phyloP scores from a whole-genome alignment of 1,140 invertebrate genomes.

The Phthorimaea operculella region DNA sequence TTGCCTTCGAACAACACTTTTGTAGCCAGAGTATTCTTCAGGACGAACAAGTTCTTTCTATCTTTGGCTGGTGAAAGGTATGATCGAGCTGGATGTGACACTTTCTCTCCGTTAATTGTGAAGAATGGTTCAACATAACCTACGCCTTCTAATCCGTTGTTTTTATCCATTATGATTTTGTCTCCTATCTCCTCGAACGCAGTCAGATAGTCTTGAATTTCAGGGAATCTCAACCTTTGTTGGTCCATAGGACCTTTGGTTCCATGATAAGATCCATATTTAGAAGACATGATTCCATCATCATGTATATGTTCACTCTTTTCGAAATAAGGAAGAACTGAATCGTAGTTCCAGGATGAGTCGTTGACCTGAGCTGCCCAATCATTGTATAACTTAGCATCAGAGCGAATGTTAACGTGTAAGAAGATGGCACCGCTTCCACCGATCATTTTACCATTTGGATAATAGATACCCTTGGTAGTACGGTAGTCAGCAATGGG shows the following conservation, averaged over 20 bases:
- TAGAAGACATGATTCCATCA: conserved; percentile 77
- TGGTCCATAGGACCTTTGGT: conserved; percentile 77
- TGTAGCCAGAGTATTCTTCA: conserved; percentile 78
- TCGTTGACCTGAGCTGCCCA: conserved; percentile 86
- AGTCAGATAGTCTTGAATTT: conserved; percentile 69
- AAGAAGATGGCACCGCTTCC: conserved; percentile 91
- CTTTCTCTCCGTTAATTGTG: conserved; percentile 79
- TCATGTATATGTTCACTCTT: conserved; percentile 85
- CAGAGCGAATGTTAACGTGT: conserved; percentile 91
- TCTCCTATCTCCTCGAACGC: conserved; percentile 88
- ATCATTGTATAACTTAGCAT: conserved; percentile 82
- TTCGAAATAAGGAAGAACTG: conserved; percentile 83
- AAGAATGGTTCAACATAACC: conserved; percentile 87
- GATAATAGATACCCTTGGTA: conserved; percentile 52
- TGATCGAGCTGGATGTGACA: conserved; percentile 87
- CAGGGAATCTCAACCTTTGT: conserved; percentile 79
- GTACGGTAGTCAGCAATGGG: not conserved
- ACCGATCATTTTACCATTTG: conserved; percentile 82
- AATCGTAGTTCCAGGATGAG: conserved; percentile 88
- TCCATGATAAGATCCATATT: conserved; percentile 71
- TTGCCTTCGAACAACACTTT: conserved; percentile 74
- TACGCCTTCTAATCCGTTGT: conserved; percentile 80
- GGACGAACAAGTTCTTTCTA: conserved; percentile 79
- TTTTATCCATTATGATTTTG: conserved; percentile 78
- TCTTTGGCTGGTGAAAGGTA: conserved; percentile 80